Conservation (phyloP, 2,113 vertebrate genomes). For the Phyllostomus discolor region DNA sequence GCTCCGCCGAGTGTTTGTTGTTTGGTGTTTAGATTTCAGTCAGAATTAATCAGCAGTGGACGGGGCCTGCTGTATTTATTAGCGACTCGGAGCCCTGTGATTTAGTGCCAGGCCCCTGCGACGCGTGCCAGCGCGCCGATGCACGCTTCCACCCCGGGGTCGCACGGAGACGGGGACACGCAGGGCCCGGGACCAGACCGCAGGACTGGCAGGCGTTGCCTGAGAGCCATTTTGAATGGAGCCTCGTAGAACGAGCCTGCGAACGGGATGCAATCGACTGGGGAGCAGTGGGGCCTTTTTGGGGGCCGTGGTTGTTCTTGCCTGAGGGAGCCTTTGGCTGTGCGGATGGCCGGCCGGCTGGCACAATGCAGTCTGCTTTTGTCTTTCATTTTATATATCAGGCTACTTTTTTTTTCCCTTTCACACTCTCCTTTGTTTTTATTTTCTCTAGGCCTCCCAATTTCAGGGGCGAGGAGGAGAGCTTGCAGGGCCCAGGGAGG, state of each 20-base stretch:
- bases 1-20: conserved; percentile 81
- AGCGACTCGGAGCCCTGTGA: conserved; percentile 81
- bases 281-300: conserved; percentile 77
- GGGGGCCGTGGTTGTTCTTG: conserved; percentile 62
- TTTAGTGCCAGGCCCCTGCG: conserved; percentile 82
- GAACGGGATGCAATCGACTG: conserved; percentile 83
- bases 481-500: background rate
- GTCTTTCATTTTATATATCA: conserved; percentile 67
- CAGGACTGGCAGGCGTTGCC: conserved; percentile 78
- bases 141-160: conserved; percentile 81
- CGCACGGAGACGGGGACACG: conserved; percentile 75
- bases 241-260: conserved; percentile 67
- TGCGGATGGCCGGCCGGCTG: conserved; percentile 80
- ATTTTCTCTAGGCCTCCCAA: background rate
- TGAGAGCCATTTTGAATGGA: conserved; percentile 83
- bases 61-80: conserved; percentile 82
- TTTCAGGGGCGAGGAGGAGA: background rate
- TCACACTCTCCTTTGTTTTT: conserved; percentile 1
- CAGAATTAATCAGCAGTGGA: conserved; percentile 84
- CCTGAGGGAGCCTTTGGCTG: conserved; percentile 76
- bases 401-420: background rate
- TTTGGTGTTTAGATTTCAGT: conserved; percentile 86
- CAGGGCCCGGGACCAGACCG: conserved; percentile 70
- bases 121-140: conserved; percentile 80
- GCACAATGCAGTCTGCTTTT: conserved; percentile 75